Conservation (phyloP, 1,140 invertebrate genomes). For the Drosophila prosaltans region DNA sequence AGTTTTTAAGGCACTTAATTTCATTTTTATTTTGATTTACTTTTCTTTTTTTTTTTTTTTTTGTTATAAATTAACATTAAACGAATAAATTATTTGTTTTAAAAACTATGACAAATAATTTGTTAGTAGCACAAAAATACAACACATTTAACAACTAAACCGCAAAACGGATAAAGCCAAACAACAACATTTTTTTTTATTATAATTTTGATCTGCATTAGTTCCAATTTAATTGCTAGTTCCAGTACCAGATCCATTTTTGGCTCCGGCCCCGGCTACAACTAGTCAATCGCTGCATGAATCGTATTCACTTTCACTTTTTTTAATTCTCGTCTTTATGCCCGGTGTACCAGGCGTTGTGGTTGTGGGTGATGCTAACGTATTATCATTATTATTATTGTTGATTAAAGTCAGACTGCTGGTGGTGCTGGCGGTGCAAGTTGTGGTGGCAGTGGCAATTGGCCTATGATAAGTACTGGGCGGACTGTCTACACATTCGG, state of each 20-base stretch:
- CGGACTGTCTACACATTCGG: conserved; percentile 61
- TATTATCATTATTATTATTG: conserved; percentile 55
- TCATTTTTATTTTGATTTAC: conserved; percentile 50
- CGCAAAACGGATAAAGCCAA: conserved; percentile 46
- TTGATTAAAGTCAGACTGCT: conserved; percentile 32
- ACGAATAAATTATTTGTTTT: conserved; percentile 40
- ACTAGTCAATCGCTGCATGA: conserved; percentile 75
- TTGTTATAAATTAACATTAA: conserved; percentile 71
- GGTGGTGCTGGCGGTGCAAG: conserved; percentile 12
- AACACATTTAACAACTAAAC: conserved; percentile 66
- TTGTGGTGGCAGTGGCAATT: conserved; percentile 27
- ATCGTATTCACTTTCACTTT: conserved; percentile 79
- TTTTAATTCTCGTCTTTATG: conserved; percentile 60
- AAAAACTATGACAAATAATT: conserved; percentile 19
- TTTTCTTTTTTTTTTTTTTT: conserved; percentile 57
- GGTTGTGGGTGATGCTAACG: conserved; percentile 48
- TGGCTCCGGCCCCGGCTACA: background rate
- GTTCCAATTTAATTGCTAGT: background rate
- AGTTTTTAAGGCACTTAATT: conserved; percentile 72
- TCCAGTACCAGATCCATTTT: background rate
- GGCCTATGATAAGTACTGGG: conserved; percentile 53
- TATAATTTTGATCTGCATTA: conserved; percentile 29
- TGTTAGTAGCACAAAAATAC: conserved; percentile 46
- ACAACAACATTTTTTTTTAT: conserved; percentile 48
- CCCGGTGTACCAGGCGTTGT: conserved; percentile 52